Conservation (phyloP, 2,888 invertebrate species). For the Phengaris alcon region DNA sequence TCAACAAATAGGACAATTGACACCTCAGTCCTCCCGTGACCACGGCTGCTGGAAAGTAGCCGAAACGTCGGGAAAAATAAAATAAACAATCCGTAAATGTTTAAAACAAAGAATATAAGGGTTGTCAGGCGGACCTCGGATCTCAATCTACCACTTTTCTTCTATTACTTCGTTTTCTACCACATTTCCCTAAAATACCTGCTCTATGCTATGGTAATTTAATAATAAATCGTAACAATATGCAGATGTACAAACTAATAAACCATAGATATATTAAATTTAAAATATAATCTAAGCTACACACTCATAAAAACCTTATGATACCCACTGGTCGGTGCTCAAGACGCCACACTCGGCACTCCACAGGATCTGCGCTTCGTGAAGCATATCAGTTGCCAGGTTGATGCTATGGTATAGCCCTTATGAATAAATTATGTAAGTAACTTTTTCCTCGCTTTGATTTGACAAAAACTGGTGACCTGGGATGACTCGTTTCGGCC, state of each 20-base stretch:
- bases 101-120: no score
- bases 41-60: no score
- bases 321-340: slow-evolving; percentile 29
- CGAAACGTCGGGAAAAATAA: no score
- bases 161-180: not conserved
- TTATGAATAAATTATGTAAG: slow-evolving; percentile 32
- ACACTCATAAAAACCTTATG: slow-evolving; percentile 26
- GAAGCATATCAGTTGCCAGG: slow-evolving; percentile 53
- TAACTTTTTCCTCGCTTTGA: slow-evolving; percentile 6
- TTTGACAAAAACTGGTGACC: not conserved
- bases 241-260: not conserved
- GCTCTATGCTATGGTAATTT: not conserved
- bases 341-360: slow-evolving; percentile 33
- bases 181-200: not conserved
- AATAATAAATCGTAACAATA: not conserved
- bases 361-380: slow-evolving; percentile 62
- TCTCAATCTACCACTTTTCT: no score
- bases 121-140: no score
- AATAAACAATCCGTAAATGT: no score
- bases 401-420: slow-evolving; percentile 39
- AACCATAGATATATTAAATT: not conserved
- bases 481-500: not conserved
- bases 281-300: no score
- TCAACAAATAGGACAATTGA: no score
- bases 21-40: no score